Evolutionary conservation across 2,888 invertebrate species (phyloP).

Genomic region (Chromoteleia sp.): DNA sequence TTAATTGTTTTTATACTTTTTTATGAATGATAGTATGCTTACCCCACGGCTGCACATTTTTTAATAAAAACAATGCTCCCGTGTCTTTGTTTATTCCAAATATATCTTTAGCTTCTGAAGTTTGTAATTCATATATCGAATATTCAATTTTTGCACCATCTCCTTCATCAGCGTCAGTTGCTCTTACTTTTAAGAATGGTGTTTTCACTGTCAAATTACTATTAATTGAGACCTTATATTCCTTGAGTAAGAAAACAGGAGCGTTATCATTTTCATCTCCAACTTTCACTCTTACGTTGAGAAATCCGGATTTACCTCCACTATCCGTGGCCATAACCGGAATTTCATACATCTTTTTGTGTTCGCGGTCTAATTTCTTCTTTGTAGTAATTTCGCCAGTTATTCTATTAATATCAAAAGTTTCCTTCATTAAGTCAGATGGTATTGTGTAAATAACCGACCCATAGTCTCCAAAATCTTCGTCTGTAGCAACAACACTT

Average conservation of each 20-base stretch:
- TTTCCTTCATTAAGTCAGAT: slow-evolving; percentile 89
- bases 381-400: slow-evolving; percentile 90
- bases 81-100: slow-evolving; percentile 91
- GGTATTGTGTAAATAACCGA: slow-evolving; percentile 91
- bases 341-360: slow-evolving; percentile 89
- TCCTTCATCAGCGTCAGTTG: slow-evolving; percentile 92
- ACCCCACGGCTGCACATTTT: slow-evolving; percentile 87
- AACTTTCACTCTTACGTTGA: slow-evolving; percentile 92
- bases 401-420: slow-evolving; percentile 90
- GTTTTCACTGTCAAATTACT: slow-evolving; percentile 86
- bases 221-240: slow-evolving; percentile 91
- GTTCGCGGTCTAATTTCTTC: slow-evolving; percentile 91
- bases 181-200: slow-evolving; percentile 88
- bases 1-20: not conserved
- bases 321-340: slow-evolving; percentile 93
- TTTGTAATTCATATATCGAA: slow-evolving; percentile 90
- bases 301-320: slow-evolving; percentile 91
- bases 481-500: slow-evolving; percentile 91
- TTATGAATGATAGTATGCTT: slow-evolving; percentile 60
- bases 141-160: slow-evolving; percentile 90
- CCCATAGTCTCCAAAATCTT: slow-evolving; percentile 92
- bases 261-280: slow-evolving; percentile 93
- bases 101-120: slow-evolving; percentile 86
- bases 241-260: slow-evolving; percentile 90
- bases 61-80: slow-evolving; percentile 90